Base-by-base conservation (phyloP, 2,113 vertebrate genomes). In the Chiloscyllium plagiosum region DNA sequence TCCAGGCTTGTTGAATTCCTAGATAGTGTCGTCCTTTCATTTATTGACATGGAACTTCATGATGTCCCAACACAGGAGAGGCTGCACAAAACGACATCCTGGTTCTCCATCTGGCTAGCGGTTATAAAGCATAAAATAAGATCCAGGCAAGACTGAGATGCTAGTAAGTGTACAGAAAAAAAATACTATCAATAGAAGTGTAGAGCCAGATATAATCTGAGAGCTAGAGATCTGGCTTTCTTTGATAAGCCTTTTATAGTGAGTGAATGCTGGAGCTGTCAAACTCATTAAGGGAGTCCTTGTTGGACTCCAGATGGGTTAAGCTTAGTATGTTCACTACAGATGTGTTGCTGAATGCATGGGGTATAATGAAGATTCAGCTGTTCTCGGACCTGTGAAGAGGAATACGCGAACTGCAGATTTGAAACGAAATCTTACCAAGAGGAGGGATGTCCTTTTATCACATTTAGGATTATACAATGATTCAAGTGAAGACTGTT, bases 401-500 rank as follows among this genome's bases (percentile, higher is more conserved):
- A 72, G 4, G 94, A 95, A 29, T 70, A 76, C 72, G 52, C 72
- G 68, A 72, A 72, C 47, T 72, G 69, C 42, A 33, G 93, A 95
- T 95, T 95, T 69, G 56, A 70, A 47, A 68, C 68, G 33, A 68
- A 94, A 95, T 72, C 93, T 70, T 72, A 15, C 26, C 66, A 70
- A 70, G 66, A 95, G 68, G 93, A 95, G 66, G 68, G 68, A 70
- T 95, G 37, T 95, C 93, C 93, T 72, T 95, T 95, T 95, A 95
- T 95, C 65, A 95, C 93, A 95, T 69, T 72, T 94, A 70, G 93
- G 93, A 94, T 94, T 68, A 70, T 50, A 94, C 93, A 94, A 50
- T 72, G 93, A 95, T 95, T 95, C 68, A 70, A 72, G 93, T 95
- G 93, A 70, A 72, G 93, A 95, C 93, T 95, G 93, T 95, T 95